Evolutionary conservation across 2,888 invertebrate species (phyloP), one percentile per base, ranked within the genome.

Genomic region (Andrena trimmerana): DNA sequence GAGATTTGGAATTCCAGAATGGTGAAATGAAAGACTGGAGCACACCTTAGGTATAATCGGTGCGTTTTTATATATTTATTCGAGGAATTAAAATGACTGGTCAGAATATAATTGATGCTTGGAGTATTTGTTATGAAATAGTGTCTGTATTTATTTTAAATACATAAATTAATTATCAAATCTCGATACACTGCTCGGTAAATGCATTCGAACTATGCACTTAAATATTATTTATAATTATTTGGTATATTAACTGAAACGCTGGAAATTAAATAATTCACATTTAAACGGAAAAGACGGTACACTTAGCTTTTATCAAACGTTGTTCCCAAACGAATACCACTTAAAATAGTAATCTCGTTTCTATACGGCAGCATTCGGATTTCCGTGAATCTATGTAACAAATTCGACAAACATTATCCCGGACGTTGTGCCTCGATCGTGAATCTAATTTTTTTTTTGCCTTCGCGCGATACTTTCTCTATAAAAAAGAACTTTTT

Each of bases 1-100:
- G 82, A 95, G 99, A 90, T 99, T 99, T 95, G 97, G 97, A 59
- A 94, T 96, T 90, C 96, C 97, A 8, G 95, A 95, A 69, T 97
- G 97, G 97, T 97, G 92, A 92, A 57, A n/a, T 73, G 42, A 54
- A 24, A 6, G 27, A 50, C 10, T 16, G n/a, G 10, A 6, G 20
- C 27, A 54, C 7, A 27, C 65, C 24, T 27, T 20, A 83, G 78
- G 80, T 87, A 76, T 36, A 63, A 52, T 57, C 24, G 4, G 24
- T 10, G 8, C 4, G 5, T 27, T 20, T 27, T 8, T 69, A 16
- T 42, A 13, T 5, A 42, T 16, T n/a, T 68, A 10, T 54, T 52
- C 6, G 65, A 63, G 54, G 66, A 62, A 68, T 5, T 66, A 2
- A 63, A 67, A 62, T 69, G 1, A 52, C 7, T 75, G 59, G 66